Evolutionary conservation across 2,797 vertebrate genomes (phyloP), one percentile per base, ranked within the genome.

Genomic region (Coregonus ussuriensis): DNA sequence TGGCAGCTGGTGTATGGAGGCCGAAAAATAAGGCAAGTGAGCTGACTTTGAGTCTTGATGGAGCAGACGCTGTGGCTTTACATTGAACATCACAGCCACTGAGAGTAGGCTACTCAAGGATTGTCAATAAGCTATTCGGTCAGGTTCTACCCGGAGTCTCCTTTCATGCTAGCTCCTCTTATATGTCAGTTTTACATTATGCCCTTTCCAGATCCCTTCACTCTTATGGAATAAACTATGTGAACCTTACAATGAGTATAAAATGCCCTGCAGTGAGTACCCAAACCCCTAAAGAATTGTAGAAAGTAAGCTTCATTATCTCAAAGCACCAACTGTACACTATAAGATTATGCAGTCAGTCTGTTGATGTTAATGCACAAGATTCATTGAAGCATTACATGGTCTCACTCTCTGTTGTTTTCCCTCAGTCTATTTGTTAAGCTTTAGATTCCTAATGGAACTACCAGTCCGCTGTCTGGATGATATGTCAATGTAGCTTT

Each of bases 351-450:
- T 37, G 53, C 11, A 14, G 72, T 62, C 33, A 33, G 59, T 74
- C 59, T 62, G 59, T 62, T 74, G 72, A 74, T 74, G 71, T 72
- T n/a, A 14, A 78, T 73, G 71, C 62, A 63, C 63, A 53, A 74
- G 51, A 74, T 68, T 74, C 63, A 74, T 11, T 68, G 41, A 41
- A 54, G 51, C 71, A 33, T 54, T 52, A 52, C 52, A 33, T 59
- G 65, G 7, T 37, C 6, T 16, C 6, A 18, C 15, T 72, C 62
- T 3, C 18, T 15, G 11, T 52, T 15, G 67, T 33, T 56, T 53
- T 70, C 35, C 65, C 63, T 54, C 66, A 54, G 63, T 54, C 47
- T 76, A 35, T 69, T 69, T 76, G 35, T 76, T 35, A 69, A 68
- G 4, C 63, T 51, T 47, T 9, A 47, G 41, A 47, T 47, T 9